Evolutionary conservation across 2,888 invertebrate genomes (phyloP).

Genomic region (Mechanitis mazaeus): DNA sequence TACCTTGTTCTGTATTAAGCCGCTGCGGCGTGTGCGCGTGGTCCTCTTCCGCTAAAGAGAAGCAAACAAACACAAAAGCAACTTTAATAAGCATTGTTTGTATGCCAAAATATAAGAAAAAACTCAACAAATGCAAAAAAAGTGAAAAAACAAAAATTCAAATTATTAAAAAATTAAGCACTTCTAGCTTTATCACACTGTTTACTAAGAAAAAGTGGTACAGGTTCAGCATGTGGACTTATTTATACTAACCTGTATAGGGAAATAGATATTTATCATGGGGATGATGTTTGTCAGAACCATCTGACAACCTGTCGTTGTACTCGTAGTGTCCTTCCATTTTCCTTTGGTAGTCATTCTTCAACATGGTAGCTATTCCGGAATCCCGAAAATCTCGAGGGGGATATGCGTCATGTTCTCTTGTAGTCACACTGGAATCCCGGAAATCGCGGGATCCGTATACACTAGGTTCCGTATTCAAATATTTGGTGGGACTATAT

Average conservation of each 20-base stretch:
- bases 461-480: slow-evolving; percentile 54
- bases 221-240: background rate
- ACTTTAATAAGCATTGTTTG: slow-evolving; percentile 20
- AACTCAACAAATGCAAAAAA: slow-evolving; percentile 4
- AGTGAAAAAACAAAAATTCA: background rate
- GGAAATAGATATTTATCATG: slow-evolving; percentile 90
- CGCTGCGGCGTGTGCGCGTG: slow-evolving; percentile 66
- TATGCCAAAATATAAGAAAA: slow-evolving; percentile 22
- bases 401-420: slow-evolving; percentile 64
- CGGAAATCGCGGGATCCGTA: slow-evolving; percentile 65
- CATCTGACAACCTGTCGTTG: slow-evolving; percentile 81
- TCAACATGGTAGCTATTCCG: slow-evolving; percentile 70
- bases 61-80: slow-evolving; percentile 35
- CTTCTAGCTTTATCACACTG: background rate
- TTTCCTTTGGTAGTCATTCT: slow-evolving; percentile 73
- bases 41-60: slow-evolving; percentile 83
- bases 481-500: slow-evolving; percentile 68
- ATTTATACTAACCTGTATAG: slow-evolving; percentile 81
- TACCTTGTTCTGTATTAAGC: slow-evolving; percentile 38
- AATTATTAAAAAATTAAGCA: background rate
- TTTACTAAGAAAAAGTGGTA: background rate
- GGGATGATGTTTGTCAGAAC: slow-evolving; percentile 82
- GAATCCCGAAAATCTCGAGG: slow-evolving; percentile 68
- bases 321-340: slow-evolving; percentile 75
- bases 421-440: slow-evolving; percentile 54